These are phyloP conservation scores for Eilema sororculum DNA, from an alignment of 2,888 invertebrate species.

Conservation along the genomic window DNA sequence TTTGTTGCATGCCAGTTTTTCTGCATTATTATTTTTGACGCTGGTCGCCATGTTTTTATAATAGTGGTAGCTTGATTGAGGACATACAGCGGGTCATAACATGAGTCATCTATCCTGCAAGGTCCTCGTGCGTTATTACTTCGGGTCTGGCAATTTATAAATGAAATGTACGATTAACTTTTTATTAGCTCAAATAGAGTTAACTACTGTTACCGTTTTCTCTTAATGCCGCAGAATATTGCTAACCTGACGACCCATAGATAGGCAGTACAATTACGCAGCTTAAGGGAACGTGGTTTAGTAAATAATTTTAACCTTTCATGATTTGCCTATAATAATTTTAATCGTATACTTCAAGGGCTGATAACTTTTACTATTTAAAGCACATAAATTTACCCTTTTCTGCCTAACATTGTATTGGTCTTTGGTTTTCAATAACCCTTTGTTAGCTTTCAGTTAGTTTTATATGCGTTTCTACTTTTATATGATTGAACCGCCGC, in stretches of 20 bases:
- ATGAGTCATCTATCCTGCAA: no score
- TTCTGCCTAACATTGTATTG: background rate
- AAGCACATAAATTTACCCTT: background rate
- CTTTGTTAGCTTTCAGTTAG: background rate
- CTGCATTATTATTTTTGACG: no score
- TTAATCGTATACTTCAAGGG: background rate
- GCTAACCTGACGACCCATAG: background rate
- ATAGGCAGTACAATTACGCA: background rate
- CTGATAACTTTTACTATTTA: background rate
- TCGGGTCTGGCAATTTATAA: background rate
- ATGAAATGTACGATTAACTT: background rate
- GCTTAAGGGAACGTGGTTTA: background rate
- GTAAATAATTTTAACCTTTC: background rate
- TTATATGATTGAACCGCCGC: no score
- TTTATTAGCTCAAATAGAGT: background rate
- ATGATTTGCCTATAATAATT: background rate
- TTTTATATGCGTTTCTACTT: no score
- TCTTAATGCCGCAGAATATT: background rate
- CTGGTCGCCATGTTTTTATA: no score
- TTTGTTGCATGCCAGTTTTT: no score
- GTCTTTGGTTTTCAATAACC: background rate
- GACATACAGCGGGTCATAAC: no score
- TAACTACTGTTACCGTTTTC: background rate
- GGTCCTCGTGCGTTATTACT: no score
- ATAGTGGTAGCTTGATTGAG: no score